Base-by-base conservation (phyloP, 2,888 invertebrate genomes). In the Limnephilus rhombicus region DNA sequence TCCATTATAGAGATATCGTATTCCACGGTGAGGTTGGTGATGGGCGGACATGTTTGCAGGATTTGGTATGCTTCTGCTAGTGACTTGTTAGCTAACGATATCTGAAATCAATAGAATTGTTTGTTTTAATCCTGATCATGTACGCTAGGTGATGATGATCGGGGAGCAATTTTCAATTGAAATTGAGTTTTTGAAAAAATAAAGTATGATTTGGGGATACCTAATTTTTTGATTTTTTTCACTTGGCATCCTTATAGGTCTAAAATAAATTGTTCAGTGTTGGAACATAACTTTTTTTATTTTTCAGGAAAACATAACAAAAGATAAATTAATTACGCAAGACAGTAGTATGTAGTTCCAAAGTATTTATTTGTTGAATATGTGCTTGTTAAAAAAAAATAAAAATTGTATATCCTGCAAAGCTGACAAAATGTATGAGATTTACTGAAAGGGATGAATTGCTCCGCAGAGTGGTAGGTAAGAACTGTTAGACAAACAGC, bases 1-100 rank as follows among this genome's bases (percentile, higher is more conserved):
- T 98, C 98, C 98, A 98, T 97, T 89, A 98, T 97, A 13, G 98
- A 98, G 0, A 99, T 98, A 95, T 99, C 99, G 95, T 99, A 99
- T 95, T 99, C 99, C 91, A 99, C 97, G 34, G 98, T 98, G 18
- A 99, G 96, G 93, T 98, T 97, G 29, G 98, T 98, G 81, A 98
- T 97, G 94, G 97, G 96, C 7, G 97, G 97, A 94, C 97, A 97
- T 94, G 97, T 96, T 95, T 98, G 97, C 3, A 98, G 97, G 80
- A 98, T 97, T 94, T 97, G 97, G 94, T 98, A 98, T 13, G 99
- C 99, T 95, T 99, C 99, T 3, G 98, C 96, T 89, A 99, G 95
- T 0, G 98, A 98, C 94, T 98, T 97, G 94, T 97, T 97, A 92
- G 97, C 97, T 18, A 98, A 96, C 15, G 98, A 97, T 94, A 97